Evolutionary conservation across 2,888 invertebrate species (phyloP).

Genomic region (Chironomus tentans): DNA sequence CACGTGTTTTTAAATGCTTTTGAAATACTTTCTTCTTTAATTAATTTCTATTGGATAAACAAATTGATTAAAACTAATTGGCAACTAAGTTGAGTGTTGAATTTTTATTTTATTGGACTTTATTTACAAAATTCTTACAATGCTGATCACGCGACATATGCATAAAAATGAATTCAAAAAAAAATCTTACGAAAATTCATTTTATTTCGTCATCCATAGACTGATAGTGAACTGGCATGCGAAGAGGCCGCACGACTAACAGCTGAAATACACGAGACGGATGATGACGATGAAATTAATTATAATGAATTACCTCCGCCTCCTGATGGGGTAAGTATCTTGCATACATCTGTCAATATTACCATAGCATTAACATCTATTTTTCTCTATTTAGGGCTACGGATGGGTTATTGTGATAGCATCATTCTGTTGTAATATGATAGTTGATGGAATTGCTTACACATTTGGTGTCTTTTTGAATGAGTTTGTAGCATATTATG

Average conservation of each 20-base stretch:
- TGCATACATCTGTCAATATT: neutral
- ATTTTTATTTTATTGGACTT: neutral
- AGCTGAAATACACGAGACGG: slow-evolving; percentile 46
- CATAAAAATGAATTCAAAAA: neutral
- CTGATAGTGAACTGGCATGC: slow-evolving; percentile 78
- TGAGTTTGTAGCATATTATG: slow-evolving; percentile 70
- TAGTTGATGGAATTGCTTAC: slow-evolving; percentile 98
- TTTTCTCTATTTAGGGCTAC: slow-evolving; percentile 46
- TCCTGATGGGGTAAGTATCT: slow-evolving; percentile 58
- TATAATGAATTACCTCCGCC: slow-evolving; percentile 75
- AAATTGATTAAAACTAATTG: slow-evolving; percentile 24
- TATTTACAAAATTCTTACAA: neutral
- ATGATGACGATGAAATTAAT: slow-evolving; percentile 58
- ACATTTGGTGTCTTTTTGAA: slow-evolving; percentile 90
- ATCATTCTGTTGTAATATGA: slow-evolving; percentile 95
- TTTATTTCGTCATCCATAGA: slow-evolving; percentile 47
- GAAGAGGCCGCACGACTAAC: slow-evolving; percentile 75
- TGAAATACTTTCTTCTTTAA: neutral
- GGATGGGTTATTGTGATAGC: slow-evolving; percentile 93
- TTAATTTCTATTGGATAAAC: slow-evolving; percentile 13
- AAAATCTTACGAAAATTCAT: slow-evolving; percentile 1
- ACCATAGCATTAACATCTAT: too few relatives aligned
- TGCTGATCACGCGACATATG: too few relatives aligned
- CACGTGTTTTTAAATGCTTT: slow-evolving; percentile 1
- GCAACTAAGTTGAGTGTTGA: neutral